Conservation (phyloP, 2,888 invertebrate species). For the Lutraria lutraria region DNA sequence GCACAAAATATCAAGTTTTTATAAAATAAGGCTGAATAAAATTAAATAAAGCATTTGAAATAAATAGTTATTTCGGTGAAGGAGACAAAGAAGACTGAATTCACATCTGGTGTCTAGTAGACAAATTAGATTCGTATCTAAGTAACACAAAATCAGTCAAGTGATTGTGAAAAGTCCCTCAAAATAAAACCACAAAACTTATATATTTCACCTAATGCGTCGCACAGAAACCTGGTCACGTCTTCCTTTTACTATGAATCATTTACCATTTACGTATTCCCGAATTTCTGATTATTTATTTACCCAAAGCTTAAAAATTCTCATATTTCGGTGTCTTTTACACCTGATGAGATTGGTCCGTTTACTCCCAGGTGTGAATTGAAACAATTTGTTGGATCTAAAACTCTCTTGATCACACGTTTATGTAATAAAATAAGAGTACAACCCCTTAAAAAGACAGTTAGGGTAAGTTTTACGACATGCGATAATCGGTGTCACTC, state of each 20-base stretch:
- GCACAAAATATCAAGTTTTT: neutral
- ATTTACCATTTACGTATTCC: neutral
- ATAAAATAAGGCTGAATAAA: too few relatives aligned
- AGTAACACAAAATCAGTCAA: neutral
- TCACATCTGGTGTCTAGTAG: neutral
- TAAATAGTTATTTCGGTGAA: neutral
- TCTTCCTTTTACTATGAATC: neutral
- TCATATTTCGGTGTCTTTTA: neutral
- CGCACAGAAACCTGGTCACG: neutral
- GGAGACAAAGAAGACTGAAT: neutral
- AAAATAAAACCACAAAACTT: neutral
- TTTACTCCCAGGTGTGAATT: slow-evolving; percentile 2
- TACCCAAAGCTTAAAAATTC: neutral
- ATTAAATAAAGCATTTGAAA: too few relatives aligned
- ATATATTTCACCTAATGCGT: neutral
- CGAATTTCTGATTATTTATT: slow-evolving; percentile 15
- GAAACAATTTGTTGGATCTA: neutral
- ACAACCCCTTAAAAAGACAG: neutral
- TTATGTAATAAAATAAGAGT: slow-evolving; percentile 17
- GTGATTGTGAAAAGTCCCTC: neutral
- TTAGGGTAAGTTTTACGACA: slow-evolving; percentile 8
- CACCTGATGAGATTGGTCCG: neutral
- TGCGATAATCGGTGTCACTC: neutral
- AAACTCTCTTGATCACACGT: slow-evolving; percentile 3
- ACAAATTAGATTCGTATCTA: neutral